Base-by-base conservation (phyloP, 1,140 invertebrate species). In the Leptestheria dahalacensis region DNA sequence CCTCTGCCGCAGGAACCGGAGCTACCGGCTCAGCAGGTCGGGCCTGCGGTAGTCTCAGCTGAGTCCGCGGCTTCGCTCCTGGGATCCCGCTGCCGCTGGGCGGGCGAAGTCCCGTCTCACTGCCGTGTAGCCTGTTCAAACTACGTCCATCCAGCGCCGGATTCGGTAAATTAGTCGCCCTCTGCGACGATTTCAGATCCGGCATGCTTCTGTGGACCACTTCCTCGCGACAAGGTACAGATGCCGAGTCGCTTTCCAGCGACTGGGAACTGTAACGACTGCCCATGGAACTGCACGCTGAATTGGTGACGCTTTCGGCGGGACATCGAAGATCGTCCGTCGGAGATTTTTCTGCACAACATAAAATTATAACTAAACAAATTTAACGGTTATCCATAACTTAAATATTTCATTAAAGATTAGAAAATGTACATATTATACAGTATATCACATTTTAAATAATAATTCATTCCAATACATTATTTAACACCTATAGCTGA, bases 91-190 rank as follows among this genome's bases (percentile, higher is more conserved):
- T 41, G 26, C 21, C 33, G 6, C 25, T 29, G 33, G 53, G 53
- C 18, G 53, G 53, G 25, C 53, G 26, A 4, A 55, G 33, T n/a
- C 53, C 53, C 1, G 53, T 29, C 26, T 55, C 53, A 11, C 53
- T 55, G 26, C 53, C 53, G 26, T 55, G 53, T 28, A 29, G 53
- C n/a, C 53, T 24, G 53, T 55, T 55, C 24, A 55, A 28, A 29
- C 33, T 25, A 15, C 53, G 26, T 21, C n/a, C 48, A n/a, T 18
- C 23, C n/a, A 33, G 33, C 24, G 53, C 21, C 4, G 26, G 53
- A 29, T 55, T 26, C 1, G 23, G 53, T 28, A 55, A 41, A 4
- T 33, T 24, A 20, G 21, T 20, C 21, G 26, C 15, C 2, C 20
- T 29, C 10, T 55, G 53, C 12, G 26, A 29, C 15, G 26, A 29